Evolutionary conservation across 2,113 vertebrate species (phyloP), one percentile per base, ranked within the genome.

Genomic region (Urocitellus parryii): DNA sequence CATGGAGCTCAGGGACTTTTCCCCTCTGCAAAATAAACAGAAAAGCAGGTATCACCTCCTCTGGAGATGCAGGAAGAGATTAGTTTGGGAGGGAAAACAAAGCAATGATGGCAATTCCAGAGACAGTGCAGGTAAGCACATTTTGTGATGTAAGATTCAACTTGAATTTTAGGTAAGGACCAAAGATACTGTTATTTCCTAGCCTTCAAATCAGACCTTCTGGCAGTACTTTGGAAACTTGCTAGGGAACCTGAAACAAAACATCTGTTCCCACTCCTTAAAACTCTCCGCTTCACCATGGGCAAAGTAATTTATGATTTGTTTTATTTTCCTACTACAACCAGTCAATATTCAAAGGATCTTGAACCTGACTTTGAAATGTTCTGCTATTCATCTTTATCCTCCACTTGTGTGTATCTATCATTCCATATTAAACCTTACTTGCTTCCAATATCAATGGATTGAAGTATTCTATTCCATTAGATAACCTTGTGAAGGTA

Each of bases 371-470:
- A 9, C 45, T 91, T 56, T 65, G 37, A 86, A 87, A 79, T 80
- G 8, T 68, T 32, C 83, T 53, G 10, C 34, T 76, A 32, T 45
- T 56, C 53, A 53, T 53, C 22, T 58, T 80, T 32, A 74, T 80
- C 37, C 10, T 94, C 67, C 65, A 61, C 1, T 37, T 12, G 25
- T n/a, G 72, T 68, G 51, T 37, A 94, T n/a, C 78, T n/a, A 22
- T 72, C 45, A 58, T 13, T 53, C 22, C 10, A 96, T 48, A 53
- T 13, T 76, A 84, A 85, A 48, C 53, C 9, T 2, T n/a, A 67
- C 25, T 91, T 32, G 73, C 48, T 91, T 97, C 27, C 37, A 72
- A 61, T 88, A 39, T 27, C 58, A 95, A n/a, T 65, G 65, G 63
- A 67, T 53, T 86, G 68, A 85, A 86, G 32, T 63, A 95, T 18